phyloP scores from a whole-genome alignment of 2,797 vertebrate species.

The Phalloptychus januarius region DNA sequence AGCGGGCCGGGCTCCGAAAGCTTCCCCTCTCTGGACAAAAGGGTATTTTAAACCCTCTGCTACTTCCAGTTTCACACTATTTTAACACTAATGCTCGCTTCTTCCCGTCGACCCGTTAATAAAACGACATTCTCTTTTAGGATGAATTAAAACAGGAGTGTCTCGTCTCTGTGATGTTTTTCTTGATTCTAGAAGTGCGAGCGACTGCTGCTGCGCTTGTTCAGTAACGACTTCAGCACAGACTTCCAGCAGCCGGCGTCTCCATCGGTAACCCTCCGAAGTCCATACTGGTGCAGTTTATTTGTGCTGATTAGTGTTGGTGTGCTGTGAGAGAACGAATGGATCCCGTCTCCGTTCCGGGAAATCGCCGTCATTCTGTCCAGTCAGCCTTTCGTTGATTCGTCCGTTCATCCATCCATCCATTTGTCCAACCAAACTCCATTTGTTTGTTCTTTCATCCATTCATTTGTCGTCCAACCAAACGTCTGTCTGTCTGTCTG shows the following conservation, averaged over 20 bases:
- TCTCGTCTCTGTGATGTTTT: not conserved
- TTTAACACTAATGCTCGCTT: not conserved
- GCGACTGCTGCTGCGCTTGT: constrained; percentile 89
- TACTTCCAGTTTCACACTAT: not conserved
- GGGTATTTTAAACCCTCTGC: constrained; percentile 75
- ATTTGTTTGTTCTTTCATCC: no score
- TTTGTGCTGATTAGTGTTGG: not conserved
- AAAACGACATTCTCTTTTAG: not conserved
- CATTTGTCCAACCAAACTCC: not conserved
- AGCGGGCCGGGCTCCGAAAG: constrained; percentile 58
- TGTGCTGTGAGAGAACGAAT: not conserved
- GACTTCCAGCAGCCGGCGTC: constrained; percentile 94
- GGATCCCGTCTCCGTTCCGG: not conserved
- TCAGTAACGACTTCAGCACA: constrained; percentile 93
- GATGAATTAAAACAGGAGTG: not conserved
- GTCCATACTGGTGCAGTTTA: not conserved
- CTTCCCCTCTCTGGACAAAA: constrained; percentile 81
- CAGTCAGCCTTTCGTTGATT: not conserved
- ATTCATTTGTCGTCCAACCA: no score
- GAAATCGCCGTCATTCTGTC: not conserved
- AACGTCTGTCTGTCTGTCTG: no score
- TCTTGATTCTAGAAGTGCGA: constrained; percentile 82
- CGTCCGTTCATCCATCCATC: not conserved
- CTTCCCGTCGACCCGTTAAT: not conserved
- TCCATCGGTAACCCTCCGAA: constrained; percentile 83